Percentiles rank a stretch among this genome's conserved stretches.
Evolutionary conservation across 1,140 invertebrate species (phyloP).

Genomic region (Daktulosphaira vitifoliae): DNA sequence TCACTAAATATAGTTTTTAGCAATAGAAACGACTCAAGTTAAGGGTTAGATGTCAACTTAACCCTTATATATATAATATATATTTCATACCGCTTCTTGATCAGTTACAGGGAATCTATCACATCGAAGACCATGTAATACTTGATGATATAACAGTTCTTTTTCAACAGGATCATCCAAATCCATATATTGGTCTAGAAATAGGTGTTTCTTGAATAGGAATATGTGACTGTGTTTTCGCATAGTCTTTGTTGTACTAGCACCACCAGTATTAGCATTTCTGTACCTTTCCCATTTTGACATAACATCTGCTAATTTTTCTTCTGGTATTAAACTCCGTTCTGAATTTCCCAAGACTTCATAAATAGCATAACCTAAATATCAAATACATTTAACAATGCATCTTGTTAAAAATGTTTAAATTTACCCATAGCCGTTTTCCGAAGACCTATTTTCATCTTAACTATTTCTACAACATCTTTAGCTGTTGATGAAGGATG

Average conservation of each 20-base stretch:
- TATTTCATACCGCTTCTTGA: slow-evolving; percentile 40
- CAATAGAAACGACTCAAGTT: too few relatives aligned
- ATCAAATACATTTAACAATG: not conserved
- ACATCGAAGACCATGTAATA: slow-evolving; percentile 77
- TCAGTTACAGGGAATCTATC: slow-evolving; percentile 54
- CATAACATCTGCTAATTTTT: slow-evolving; percentile 88
- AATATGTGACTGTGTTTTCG: slow-evolving; percentile 52
- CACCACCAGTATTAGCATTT: slow-evolving; percentile 47
- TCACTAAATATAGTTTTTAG: not conserved
- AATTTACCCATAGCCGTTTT: slow-evolving; percentile 68
- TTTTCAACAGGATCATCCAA: slow-evolving; percentile 83
- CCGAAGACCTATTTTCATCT: slow-evolving; percentile 82
- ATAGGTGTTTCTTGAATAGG: slow-evolving; percentile 87
- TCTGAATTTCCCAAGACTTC: slow-evolving; percentile 70
- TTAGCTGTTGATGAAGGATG: slow-evolving; percentile 86
- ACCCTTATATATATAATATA: not conserved
- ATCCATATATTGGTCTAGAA: slow-evolving; percentile 76
- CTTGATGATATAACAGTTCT: slow-evolving; percentile 92
- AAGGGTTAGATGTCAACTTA: not conserved
- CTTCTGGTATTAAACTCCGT: slow-evolving; percentile 68
- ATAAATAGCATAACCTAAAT: slow-evolving; percentile 50
- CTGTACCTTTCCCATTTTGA: slow-evolving; percentile 88
- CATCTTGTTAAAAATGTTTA: too few relatives aligned
- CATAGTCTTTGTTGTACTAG: slow-evolving; percentile 41
- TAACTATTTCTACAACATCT: slow-evolving; percentile 82